phyloP scores from a whole-genome alignment of 64 coral and sea anemone genomes.

The Montipora capricornis region DNA sequence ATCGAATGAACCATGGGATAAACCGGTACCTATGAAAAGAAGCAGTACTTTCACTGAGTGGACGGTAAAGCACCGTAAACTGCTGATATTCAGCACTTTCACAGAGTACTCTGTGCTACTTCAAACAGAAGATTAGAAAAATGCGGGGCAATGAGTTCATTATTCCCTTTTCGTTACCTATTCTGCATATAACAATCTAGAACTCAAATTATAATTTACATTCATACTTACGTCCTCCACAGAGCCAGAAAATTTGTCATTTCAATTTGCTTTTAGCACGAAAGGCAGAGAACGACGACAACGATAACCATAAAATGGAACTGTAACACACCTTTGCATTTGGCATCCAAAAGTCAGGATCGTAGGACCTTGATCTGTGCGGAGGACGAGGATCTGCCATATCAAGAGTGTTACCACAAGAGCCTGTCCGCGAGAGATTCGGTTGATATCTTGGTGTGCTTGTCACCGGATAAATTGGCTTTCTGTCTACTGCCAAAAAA shows the following conservation, averaged over 20 bases:
- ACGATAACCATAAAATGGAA: too few relatives aligned
- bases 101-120: too few relatives aligned
- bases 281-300: too few relatives aligned
- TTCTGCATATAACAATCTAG: too few relatives aligned
- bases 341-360: conserved; percentile 8
- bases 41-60: not conserved
- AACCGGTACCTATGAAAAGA: not conserved
- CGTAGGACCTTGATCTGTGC: conserved; percentile 31
- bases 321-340: not conserved
- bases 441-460: conserved; percentile 21
- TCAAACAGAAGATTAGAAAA: too few relatives aligned
- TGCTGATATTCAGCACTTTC: too few relatives aligned
- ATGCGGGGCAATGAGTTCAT: too few relatives aligned
- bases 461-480: conserved; percentile 6
- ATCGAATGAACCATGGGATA: conserved; percentile 13
- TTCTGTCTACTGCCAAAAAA: not conserved
- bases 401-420: conserved; percentile 29
- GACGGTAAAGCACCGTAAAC: not conserved
- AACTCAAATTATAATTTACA: too few relatives aligned
- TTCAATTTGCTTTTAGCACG: too few relatives aligned
- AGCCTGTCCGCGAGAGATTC: conserved; percentile 17
- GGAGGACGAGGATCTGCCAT: conserved; percentile 16
- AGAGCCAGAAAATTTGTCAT: too few relatives aligned
- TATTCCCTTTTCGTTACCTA: too few relatives aligned
- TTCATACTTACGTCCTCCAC: too few relatives aligned